Evolutionary conservation across 2,888 invertebrate genomes (phyloP).

Genomic region (Meta bourneti): DNA sequence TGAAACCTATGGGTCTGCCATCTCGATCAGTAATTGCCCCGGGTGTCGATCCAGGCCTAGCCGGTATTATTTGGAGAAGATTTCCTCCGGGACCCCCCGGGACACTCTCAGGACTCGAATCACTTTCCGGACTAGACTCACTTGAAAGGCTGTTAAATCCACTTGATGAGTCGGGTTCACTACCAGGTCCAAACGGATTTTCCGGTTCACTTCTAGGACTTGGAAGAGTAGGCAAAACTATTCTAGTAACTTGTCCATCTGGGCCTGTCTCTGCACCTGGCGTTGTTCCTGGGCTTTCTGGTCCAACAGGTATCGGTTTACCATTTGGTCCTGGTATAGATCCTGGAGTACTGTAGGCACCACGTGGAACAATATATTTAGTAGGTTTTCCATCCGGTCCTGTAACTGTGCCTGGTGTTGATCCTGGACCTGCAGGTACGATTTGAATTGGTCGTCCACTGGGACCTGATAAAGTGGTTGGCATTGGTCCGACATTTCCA

Average conservation of each 20-base stretch:
- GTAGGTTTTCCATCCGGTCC: slow-evolving; percentile 16
- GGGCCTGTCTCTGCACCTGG: not conserved
- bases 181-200: no score
- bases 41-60: not conserved
- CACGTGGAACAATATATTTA: slow-evolving; percentile 15
- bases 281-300: not conserved
- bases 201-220: no score
- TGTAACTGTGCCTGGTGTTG: slow-evolving; percentile 39
- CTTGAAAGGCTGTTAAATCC: slow-evolving; percentile 9
- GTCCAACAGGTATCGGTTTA: slow-evolving; percentile 11
- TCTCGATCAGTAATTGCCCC: slow-evolving; percentile 21
- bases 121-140: slow-evolving; percentile 1
- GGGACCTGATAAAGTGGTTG: slow-evolving; percentile 16
- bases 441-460: slow-evolving; percentile 28
- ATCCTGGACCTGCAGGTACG: slow-evolving; percentile 40
- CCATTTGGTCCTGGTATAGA: slow-evolving; percentile 2
- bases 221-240: not conserved
- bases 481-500: not conserved
- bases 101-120: slow-evolving; percentile 6
- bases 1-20: no score
- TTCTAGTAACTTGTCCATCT: not conserved
- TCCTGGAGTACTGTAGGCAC: slow-evolving; percentile 22
- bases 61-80: slow-evolving; percentile 3
- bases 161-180: slow-evolving; percentile 2
- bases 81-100: no score